These are phyloP conservation scores for Dendronephthya gigantea DNA, from an alignment of 64 coral and sea anemone species.

Conservation along the genomic window DNA sequence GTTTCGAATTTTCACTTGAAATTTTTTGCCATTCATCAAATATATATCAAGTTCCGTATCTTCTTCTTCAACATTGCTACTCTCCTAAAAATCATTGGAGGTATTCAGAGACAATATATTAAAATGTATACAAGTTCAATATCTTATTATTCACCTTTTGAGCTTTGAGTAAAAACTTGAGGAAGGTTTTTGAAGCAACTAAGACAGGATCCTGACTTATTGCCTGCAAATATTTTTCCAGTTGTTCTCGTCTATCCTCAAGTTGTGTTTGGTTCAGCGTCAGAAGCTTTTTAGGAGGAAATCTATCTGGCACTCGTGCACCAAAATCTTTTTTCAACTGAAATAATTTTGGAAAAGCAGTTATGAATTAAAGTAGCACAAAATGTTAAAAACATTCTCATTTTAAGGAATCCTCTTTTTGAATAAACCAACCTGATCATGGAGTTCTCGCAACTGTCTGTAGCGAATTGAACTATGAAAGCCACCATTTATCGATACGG, in stretches of 20 bases:
- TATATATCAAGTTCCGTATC: slow-evolving; percentile 65
- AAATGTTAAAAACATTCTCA: neutral
- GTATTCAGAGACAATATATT: neutral
- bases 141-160: slow-evolving; percentile 59
- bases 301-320: slow-evolving; percentile 46
- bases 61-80: slow-evolving; percentile 41
- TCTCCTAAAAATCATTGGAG: slow-evolving; percentile 34
- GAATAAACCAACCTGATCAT: neutral
- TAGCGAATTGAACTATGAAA: neutral
- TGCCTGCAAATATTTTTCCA: slow-evolving; percentile 71
- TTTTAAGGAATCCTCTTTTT: neutral
- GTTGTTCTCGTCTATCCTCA: slow-evolving; percentile 72
- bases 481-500: neutral
- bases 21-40: slow-evolving; percentile 92
- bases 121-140: neutral
- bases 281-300: slow-evolving; percentile 72
- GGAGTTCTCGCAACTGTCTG: neutral
- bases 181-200: slow-evolving; percentile 34
- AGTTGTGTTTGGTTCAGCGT: slow-evolving; percentile 64
- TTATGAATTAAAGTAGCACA: neutral
- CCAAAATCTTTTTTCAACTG: slow-evolving; percentile 85
- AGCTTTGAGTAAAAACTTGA: slow-evolving; percentile 60
- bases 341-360: neutral
- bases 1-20: slow-evolving; percentile 42
- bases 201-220: slow-evolving; percentile 67